Base-by-base conservation (phyloP, 2,888 invertebrate species). In the Carcina quercana region DNA sequence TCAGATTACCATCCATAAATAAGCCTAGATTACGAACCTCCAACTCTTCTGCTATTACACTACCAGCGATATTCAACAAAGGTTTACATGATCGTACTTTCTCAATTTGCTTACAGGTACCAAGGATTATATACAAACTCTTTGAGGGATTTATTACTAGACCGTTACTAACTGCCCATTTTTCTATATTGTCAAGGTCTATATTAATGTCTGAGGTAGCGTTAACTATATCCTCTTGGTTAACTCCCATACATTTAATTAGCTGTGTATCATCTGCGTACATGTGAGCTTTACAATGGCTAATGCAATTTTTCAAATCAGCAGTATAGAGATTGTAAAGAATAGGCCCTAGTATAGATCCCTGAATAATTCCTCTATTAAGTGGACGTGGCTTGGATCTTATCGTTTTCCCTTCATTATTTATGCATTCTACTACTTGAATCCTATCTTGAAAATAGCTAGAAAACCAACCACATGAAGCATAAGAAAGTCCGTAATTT, bases 281-380 rank as follows among this genome's bases (percentile, higher is more conserved):
- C 27, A 27, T 27, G 10, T 27, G 27, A 5, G 27, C 3, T 3
- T 15, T n/a, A 15, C 27, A 2, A 12, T 6, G 15, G 5, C 4
- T 15, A 3, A 15, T 15, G n/a, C 15, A 15, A n/a, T 3, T 10
- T 3, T 8, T 10, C 10, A 25, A 14, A 14, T 25, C 25, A 6
- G 25, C 13, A 2, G 25, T 25, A 11, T 25, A 25, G 3, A 25
- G 2, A 5, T 13, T 8, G 10, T 25, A 25, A 3, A 25, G 12
- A 3, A 26, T 32, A 5, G 22, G 32, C 8, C 27, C 27, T 20
- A 27, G n/a, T 4, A 28, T 22, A 12, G 32, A 27, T 2, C 27
- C 32, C 20, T 32, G 22, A 7, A 32, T 13, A 5, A 28, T 27
- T 3, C 32, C 32, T n/a, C 5, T 19, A 3, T 4, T 3, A 1